A percentile compares a stretch with the other conserved stretches of the same genome.
phyloP scores from a whole-genome alignment of 2,113 vertebrate species.

The Equus quagga region DNA sequence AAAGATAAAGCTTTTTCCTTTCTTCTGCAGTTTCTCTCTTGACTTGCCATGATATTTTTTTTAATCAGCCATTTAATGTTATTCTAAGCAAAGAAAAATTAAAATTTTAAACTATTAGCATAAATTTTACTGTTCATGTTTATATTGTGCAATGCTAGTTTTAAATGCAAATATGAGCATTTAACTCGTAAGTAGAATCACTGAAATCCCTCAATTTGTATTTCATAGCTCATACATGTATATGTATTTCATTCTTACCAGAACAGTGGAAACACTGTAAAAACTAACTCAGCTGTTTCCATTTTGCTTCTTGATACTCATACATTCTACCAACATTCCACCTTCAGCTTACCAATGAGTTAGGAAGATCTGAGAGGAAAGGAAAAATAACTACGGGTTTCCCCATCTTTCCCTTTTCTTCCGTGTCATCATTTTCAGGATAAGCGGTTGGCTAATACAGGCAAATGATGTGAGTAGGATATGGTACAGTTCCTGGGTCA shows the following conservation, averaged over 20 bases:
- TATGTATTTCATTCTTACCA: conserved; percentile 6
- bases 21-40: not conserved
- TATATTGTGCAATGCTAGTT: not conserved
- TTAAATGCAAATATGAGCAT: not conserved
- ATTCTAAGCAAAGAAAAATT: not conserved
- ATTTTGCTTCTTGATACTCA: not conserved
- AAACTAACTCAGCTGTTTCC: not conserved
- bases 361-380: not conserved
- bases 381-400: not conserved
- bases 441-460: not conserved
- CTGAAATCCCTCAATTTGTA: conserved; percentile 25
- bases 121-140: conserved; percentile 20
- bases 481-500: not conserved
- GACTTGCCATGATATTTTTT: not conserved
- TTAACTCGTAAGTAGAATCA: not conserved
- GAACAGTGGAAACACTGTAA: not conserved
- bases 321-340: not conserved
- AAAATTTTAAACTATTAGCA: not conserved
- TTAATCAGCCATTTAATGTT: not conserved
- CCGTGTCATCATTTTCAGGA: conserved; percentile 7
- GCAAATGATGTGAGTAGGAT: not conserved
- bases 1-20: conserved; percentile 24
- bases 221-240: not conserved
- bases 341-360: not conserved
- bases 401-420: not conserved